These are phyloP conservation scores for Onychorhynchus coronatus DNA, from an alignment of 2,113 vertebrate species.

Conservation along the genomic window DNA sequence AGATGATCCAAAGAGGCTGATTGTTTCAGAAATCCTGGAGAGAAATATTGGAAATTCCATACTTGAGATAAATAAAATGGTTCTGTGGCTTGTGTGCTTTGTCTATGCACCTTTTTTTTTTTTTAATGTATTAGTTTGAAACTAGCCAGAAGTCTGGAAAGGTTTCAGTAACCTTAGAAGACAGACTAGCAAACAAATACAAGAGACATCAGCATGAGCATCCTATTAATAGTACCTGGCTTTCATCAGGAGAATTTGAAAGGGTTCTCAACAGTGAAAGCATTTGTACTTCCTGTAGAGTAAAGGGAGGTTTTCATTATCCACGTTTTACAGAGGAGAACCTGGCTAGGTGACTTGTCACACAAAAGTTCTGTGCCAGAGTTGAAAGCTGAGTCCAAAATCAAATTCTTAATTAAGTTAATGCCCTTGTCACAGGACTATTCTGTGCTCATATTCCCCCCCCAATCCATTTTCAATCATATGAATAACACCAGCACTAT, in stretches of 20 bases:
- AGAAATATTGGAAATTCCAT: not conserved
- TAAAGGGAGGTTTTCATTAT: constrained; percentile 23
- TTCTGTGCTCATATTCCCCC: not conserved
- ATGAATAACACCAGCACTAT: constrained; percentile 2
- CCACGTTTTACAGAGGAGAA: not conserved
- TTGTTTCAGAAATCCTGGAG: not conserved
- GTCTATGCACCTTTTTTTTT: not conserved
- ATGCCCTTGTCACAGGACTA: not conserved
- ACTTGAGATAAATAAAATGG: not conserved
- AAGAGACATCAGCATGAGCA: constrained; percentile 15
- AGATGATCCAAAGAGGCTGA: not conserved
- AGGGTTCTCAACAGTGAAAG: not conserved
- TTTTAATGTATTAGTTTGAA: not conserved
- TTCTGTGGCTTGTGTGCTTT: not conserved
- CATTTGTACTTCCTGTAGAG: not conserved
- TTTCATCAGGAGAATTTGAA: constrained; percentile 37
- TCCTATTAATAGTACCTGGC: constrained; percentile 16
- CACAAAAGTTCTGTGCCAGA: not conserved
- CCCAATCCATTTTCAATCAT: not conserved
- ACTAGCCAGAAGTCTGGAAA: constrained; percentile 29
- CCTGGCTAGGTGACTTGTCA: not conserved
- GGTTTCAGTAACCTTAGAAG: constrained; percentile 15
- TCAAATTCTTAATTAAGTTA: not conserved
- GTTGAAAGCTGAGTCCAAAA: not conserved
- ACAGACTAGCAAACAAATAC: constrained; percentile 1